A percentile compares a stretch with the other conserved stretches of the same genome.
phyloP scores from a whole-genome alignment of 2,113 vertebrate species.

The Sphaerodactylus townsendi region DNA sequence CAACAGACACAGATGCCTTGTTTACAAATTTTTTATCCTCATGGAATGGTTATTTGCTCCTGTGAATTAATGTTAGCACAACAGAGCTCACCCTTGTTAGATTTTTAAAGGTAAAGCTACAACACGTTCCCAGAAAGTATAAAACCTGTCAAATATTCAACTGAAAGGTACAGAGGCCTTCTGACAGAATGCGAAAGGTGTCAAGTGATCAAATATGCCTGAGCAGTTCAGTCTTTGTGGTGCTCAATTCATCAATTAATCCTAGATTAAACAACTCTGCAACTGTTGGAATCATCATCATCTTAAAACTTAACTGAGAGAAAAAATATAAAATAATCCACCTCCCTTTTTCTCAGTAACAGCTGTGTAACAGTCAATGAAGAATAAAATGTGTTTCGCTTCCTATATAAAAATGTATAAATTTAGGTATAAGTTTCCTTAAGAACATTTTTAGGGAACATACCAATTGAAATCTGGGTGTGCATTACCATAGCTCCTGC shows the following conservation, averaged over 20 bases:
- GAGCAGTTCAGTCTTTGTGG: slow-evolving; percentile 30
- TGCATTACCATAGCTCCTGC: neutral
- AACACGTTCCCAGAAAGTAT: neutral
- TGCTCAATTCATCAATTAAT: slow-evolving; percentile 14
- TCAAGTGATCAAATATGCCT: slow-evolving; percentile 44
- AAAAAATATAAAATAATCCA: rapidly evolving
- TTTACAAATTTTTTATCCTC: slow-evolving; percentile 15
- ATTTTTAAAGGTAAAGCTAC: neutral
- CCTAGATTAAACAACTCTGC: slow-evolving; percentile 40
- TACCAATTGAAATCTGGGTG: neutral
- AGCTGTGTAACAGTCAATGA: rapidly evolving
- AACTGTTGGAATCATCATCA: neutral
- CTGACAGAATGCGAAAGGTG: slow-evolving; percentile 1
- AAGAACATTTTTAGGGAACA: neutral
- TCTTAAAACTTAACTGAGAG: neutral
- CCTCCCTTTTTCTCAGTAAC: rapidly evolving
- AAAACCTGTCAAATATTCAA: slow-evolving; percentile 2
- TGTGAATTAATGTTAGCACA: slow-evolving; percentile 6
- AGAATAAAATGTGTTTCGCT: neutral
- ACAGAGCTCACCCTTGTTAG: slow-evolving; percentile 33
- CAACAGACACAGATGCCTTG: slow-evolving; percentile 24
- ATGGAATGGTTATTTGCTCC: slow-evolving; percentile 3
- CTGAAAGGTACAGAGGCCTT: slow-evolving; percentile 33
- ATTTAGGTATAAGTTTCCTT: neutral
- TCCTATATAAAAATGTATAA: neutral